Conservation (phyloP, 2,888 invertebrate species). For the Hemicrepidius hirtus region DNA sequence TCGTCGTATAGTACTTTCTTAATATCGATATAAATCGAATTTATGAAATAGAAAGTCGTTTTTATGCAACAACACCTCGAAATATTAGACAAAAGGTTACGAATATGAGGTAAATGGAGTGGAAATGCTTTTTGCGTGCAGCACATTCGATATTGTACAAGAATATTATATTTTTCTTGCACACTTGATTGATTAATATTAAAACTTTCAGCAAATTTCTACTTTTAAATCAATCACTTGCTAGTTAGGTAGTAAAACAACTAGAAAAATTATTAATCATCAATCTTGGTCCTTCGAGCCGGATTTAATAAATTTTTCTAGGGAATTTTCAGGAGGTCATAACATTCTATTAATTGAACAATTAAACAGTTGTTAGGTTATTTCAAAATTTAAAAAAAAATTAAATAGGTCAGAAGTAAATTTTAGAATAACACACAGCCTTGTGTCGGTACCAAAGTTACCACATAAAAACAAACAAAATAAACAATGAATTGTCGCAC, state of each 20-base stretch:
- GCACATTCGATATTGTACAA: conserved; percentile 13
- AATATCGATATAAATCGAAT: conserved; percentile 36
- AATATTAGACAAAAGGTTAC: conserved; percentile 39
- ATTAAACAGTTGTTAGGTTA: no score
- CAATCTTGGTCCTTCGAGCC: no score
- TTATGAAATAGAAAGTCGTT: conserved; percentile 46
- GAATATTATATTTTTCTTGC: not conserved
- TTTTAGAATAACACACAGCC: conserved; percentile 12
- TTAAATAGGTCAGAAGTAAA: conserved; percentile 12
- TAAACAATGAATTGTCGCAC: conserved; percentile 36
- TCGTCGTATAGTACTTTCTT: conserved; percentile 17
- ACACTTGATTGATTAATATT: conserved; percentile 8
- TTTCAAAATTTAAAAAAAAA: not conserved
- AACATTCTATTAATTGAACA: no score
- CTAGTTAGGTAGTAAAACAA: no score
- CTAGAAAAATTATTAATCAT: no score
- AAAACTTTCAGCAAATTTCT: not conserved
- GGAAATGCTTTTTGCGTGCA: conserved; percentile 24
- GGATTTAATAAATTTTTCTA: no score
- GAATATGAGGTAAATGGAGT: conserved; percentile 35
- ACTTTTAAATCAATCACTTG: no score
- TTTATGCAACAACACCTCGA: conserved; percentile 37
- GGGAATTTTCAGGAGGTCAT: no score
- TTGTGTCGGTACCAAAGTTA: conserved; percentile 29
- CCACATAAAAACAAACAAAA: conserved; percentile 21